Conservation (phyloP, 2,113 vertebrate genomes). For the Stercorarius parasiticus region DNA sequence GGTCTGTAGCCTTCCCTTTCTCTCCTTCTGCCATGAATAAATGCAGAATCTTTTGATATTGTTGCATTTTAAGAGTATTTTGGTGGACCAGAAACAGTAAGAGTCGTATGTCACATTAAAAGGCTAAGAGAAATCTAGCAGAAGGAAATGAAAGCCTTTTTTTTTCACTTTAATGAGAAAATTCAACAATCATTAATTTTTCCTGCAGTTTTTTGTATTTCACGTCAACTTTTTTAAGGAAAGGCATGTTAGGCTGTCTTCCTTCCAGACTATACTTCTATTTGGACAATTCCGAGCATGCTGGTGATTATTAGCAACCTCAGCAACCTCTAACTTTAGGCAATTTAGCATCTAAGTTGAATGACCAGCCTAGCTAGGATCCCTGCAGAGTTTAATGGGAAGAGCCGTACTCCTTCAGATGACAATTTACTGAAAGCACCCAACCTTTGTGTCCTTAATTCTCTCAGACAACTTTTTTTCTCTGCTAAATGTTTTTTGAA, state of each 20-base stretch:
- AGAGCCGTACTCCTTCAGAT: neutral
- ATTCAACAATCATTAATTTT: neutral
- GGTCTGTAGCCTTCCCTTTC: neutral
- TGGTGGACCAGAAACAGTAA: neutral
- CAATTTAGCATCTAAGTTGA: neutral
- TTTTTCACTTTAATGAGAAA: neutral
- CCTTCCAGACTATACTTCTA: neutral
- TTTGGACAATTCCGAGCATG: neutral
- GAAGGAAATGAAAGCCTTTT: neutral
- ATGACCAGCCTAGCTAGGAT: neutral
- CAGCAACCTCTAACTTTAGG: neutral
- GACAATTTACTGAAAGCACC: neutral
- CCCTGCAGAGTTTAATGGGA: neutral
- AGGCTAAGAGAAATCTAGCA: neutral
- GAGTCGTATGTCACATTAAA: neutral
- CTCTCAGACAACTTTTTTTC: neutral
- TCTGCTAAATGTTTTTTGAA: neutral
- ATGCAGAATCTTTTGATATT: neutral
- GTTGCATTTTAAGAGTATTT: neutral
- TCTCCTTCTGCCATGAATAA: neutral
- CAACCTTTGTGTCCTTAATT: neutral
- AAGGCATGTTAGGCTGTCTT: neutral
- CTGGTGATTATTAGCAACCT: neutral
- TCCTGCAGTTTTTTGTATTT: neutral
- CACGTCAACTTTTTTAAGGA: neutral